Base-by-base conservation (phyloP, 2,888 invertebrate species). In the Dione juno region DNA sequence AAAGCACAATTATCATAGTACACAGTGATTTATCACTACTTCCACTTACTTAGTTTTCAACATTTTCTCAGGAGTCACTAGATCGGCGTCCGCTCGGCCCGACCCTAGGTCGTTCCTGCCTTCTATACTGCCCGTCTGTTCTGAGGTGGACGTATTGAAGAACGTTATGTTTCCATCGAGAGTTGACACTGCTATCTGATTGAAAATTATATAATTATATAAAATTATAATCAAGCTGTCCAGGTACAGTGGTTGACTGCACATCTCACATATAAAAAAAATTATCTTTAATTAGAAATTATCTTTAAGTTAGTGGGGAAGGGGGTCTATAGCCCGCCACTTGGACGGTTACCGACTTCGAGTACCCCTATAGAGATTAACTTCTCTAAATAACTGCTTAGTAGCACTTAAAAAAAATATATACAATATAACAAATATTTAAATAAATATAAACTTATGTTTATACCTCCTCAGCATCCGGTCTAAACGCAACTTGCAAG, bases 91-190 rank as follows among this genome's bases (percentile, higher is more conserved):
- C 0, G 96, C 94, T 67, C 97, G 92, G 0, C 98, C 97, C 67
- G 97, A 96, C 1, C 98, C 97, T 52, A 99, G 92, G 90, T 99
- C 99, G 79, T 96, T 95, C 67, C 96, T 94, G 0, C 99, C 98
- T 85, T 99, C 99, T 58, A 99, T 97, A 52, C 95, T 95, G 16
- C 95, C 95, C 0, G 95, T 93, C 90, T 98, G 97, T 0, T 93
- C 91, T 0, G 96, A 93, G 0, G 95, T 95, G 75, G 94, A 95
- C 0, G 95, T 88, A 84, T 97, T 95, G 83, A 98, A 98, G 79
- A 98, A 95, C 0, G 95, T 94, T 77, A 99, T 97, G 78, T 96
- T 96, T 0, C 98, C 98, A 85, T 98, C 97, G 19, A 99, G 88
- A 0, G 98, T 97, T 0, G 98, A 96, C 0, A 98, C 98, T 1